Percentiles rank a stretch among this genome's conserved stretches.
Conservation (phyloP, 2,888 invertebrate species). For the Hemistola chrysoprasaria region DNA sequence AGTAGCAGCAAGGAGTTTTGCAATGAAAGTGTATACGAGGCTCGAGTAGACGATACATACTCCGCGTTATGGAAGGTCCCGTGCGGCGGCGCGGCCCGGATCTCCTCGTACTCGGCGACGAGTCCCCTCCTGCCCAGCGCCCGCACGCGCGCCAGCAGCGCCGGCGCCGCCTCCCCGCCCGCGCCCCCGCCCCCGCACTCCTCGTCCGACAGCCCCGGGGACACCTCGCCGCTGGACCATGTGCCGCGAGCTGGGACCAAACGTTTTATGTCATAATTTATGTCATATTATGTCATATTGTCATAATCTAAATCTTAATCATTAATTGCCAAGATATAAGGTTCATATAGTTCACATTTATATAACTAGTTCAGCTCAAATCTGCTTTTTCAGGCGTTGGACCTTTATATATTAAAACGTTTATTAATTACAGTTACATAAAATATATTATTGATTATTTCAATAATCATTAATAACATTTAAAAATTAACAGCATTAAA, state of each 20-base stretch:
- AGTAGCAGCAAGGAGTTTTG: too few species aligned
- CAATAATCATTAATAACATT: too few species aligned
- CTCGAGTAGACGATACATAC: constrained; percentile 65
- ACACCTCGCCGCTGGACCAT: constrained; percentile 80
- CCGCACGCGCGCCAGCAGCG: constrained; percentile 89
- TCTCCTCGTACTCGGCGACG: constrained; percentile 93
- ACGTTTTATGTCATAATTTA: neutral
- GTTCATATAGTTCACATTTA: too few species aligned
- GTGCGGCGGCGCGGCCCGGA: constrained; percentile 90
- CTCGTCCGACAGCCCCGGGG: constrained; percentile 95
- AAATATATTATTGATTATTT: too few species aligned
- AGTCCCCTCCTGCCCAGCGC: constrained; percentile 91
- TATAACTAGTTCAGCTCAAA: too few species aligned
- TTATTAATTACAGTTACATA: too few species aligned
- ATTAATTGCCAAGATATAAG: too few species aligned
- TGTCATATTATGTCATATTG: too few species aligned
- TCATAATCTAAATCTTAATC: too few species aligned
- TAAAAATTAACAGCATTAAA: too few species aligned
- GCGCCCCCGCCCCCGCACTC: constrained; percentile 88
- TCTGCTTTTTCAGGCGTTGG: too few species aligned
- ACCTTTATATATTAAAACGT: too few species aligned
- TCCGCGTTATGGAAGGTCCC: constrained; percentile 95
- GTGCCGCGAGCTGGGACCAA: constrained; percentile 58
- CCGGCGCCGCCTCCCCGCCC: constrained; percentile 85
- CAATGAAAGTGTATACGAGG: constrained; percentile 6